A percentile compares a stretch with the other conserved stretches of the same genome.
phyloP scores from a whole-genome alignment of 1,140 invertebrate species.

The Ylistrum balloti region DNA sequence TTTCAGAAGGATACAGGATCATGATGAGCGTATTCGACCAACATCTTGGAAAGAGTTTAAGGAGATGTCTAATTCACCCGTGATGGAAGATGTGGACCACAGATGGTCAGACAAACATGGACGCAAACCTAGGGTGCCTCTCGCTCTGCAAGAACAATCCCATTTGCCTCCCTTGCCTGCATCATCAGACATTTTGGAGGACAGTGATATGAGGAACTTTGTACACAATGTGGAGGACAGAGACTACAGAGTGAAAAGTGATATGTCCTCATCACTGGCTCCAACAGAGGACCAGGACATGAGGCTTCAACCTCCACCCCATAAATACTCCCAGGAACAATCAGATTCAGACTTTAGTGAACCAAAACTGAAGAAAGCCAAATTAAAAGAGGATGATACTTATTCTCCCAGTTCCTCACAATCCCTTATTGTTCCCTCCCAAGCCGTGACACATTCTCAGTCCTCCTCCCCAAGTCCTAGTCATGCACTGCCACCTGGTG shows the following conservation, averaged over 20 bases:
- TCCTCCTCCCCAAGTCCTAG: slow-evolving; percentile 8
- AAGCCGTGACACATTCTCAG: neutral
- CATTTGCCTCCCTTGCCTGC: slow-evolving; percentile 35
- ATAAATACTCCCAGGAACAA: neutral
- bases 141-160: neutral
- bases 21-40: neutral
- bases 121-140: slow-evolving; percentile 18
- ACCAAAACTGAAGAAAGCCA: neutral
- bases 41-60: neutral
- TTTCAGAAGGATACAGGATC: slow-evolving; percentile 52
- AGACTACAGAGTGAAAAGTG: neutral
- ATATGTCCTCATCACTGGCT: neutral
- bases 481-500: neutral
- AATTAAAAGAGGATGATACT: neutral
- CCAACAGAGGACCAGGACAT: neutral
- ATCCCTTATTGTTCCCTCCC: neutral
- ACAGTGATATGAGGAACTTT: neutral
- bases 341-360: slow-evolving; percentile 2
- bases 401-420: neutral
- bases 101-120: slow-evolving; percentile 1
- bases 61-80: neutral
- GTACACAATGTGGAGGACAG: neutral
- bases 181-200: neutral
- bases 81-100: neutral
- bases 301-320: slow-evolving; percentile 5